Evolutionary conservation across 2,113 vertebrate species (phyloP).

Genomic region (Ceyx margarethae): DNA sequence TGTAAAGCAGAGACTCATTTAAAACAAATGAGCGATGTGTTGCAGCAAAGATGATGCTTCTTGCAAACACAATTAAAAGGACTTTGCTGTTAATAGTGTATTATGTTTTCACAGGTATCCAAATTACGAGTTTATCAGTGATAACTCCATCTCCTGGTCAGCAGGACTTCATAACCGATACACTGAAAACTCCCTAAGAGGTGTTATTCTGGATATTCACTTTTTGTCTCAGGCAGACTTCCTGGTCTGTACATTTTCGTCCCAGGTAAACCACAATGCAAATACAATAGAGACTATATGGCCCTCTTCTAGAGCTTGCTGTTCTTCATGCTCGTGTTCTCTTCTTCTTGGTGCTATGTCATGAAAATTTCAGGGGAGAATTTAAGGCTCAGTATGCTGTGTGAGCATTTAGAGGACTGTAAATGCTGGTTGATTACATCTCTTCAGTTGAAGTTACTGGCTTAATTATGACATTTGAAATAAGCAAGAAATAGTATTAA

Average conservation of each 20-base stretch:
- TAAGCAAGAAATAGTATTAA: slow-evolving; percentile 17
- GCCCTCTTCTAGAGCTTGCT: neutral
- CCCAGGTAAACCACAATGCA: slow-evolving; percentile 81
- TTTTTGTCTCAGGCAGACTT: slow-evolving; percentile 98
- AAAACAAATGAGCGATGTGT: neutral
- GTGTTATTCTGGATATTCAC: slow-evolving; percentile 97
- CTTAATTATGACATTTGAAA: slow-evolving; percentile 9
- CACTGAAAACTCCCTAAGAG: slow-evolving; percentile 94
- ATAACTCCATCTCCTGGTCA: slow-evolving; percentile 99
- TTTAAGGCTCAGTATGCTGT: neutral
- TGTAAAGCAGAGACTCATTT: neutral
- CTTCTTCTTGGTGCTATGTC: neutral
- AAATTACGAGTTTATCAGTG: slow-evolving; percentile 97
- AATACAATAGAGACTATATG: neutral
- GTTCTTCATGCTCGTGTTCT: neutral
- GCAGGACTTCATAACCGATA: slow-evolving; percentile 96
- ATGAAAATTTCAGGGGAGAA: slow-evolving; percentile 2
- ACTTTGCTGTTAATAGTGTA: neutral
- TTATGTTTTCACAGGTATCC: slow-evolving; percentile 83
- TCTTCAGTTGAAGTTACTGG: neutral
- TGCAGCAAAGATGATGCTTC: neutral
- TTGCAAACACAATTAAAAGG: neutral
- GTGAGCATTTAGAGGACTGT: neutral
- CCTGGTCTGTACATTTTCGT: slow-evolving; percentile 97
- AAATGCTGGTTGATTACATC: neutral